Conservation (phyloP, 2,113 vertebrate genomes). For the Gracilinanus agilis region DNA sequence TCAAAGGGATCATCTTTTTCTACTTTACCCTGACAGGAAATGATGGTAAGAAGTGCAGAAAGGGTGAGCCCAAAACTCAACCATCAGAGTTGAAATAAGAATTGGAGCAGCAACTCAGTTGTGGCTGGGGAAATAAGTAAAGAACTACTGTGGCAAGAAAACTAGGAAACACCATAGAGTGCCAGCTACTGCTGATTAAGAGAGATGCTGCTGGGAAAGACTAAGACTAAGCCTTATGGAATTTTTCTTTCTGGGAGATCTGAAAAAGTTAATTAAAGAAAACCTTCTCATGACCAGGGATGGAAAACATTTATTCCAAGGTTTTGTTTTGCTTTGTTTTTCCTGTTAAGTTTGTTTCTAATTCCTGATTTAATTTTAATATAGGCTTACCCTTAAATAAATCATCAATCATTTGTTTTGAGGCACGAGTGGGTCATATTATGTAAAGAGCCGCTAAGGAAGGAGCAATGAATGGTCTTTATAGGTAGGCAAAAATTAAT, state of each 20-base stretch:
- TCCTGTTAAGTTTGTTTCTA: neutral
- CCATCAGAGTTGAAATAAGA: neutral
- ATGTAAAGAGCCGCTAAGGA: neutral
- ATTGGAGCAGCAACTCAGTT: neutral
- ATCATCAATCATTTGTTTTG: neutral
- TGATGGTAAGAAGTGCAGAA: neutral
- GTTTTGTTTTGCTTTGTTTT: neutral
- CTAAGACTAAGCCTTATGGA: no score
- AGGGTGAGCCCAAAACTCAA: neutral
- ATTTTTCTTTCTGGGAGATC: no score
- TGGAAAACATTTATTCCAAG: neutral
- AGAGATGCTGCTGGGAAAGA: neutral
- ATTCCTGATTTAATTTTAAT: neutral
- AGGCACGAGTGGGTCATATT: neutral
- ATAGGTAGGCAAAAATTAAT: neutral
- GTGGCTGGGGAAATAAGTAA: neutral
- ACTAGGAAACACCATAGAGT: neutral
- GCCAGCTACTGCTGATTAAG: neutral
- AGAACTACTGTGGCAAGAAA: neutral
- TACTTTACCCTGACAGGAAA: neutral
- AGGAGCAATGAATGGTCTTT: neutral
- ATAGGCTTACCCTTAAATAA: neutral
- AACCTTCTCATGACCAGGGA: neutral
- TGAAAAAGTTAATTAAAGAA: neutral
- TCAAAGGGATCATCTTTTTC: neutral